phyloP scores from a whole-genome alignment of 2,113 vertebrate genomes.

The Otis tarda region DNA sequence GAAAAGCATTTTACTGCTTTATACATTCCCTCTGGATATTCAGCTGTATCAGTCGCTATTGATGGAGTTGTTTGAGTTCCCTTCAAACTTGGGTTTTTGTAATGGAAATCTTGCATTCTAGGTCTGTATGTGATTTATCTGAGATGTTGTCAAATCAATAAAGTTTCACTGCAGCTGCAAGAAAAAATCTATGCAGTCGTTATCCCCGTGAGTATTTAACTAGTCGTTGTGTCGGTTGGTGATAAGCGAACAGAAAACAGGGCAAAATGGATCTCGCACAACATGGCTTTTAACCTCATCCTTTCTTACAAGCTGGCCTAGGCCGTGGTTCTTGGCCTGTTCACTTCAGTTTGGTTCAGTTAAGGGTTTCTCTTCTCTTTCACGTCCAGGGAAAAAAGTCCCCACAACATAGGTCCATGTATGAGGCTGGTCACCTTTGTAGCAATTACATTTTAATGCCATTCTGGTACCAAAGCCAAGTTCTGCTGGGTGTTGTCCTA shows the following conservation, averaged over 20 bases:
- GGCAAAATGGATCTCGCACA: not conserved
- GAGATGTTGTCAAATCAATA: conserved; percentile 42
- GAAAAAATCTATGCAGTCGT: not conserved
- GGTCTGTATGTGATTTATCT: not conserved
- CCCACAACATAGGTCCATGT: not conserved
- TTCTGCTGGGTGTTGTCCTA: not conserved
- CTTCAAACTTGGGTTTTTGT: conserved; percentile 15
- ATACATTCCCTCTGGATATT: not conserved
- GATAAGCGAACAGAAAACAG: not conserved
- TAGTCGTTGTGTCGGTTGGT: not conserved
- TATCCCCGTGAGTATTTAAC: not conserved
- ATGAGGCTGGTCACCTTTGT: not conserved
- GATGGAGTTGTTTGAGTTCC: not conserved
- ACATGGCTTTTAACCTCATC: not conserved
- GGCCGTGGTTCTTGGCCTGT: not conserved
- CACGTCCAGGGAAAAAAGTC: not conserved
- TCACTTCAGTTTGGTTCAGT: not conserved
- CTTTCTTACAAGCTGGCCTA: not conserved
- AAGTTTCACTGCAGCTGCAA: conserved; percentile 17
- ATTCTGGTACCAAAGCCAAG: not conserved
- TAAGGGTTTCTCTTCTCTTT: not conserved
- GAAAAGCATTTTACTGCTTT: not conserved
- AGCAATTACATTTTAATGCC: not conserved
- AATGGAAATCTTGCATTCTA: conserved; percentile 14
- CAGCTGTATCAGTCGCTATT: not conserved